Conservation (phyloP, 2,888 invertebrate species). For the Zootermopsis nevadensis region DNA sequence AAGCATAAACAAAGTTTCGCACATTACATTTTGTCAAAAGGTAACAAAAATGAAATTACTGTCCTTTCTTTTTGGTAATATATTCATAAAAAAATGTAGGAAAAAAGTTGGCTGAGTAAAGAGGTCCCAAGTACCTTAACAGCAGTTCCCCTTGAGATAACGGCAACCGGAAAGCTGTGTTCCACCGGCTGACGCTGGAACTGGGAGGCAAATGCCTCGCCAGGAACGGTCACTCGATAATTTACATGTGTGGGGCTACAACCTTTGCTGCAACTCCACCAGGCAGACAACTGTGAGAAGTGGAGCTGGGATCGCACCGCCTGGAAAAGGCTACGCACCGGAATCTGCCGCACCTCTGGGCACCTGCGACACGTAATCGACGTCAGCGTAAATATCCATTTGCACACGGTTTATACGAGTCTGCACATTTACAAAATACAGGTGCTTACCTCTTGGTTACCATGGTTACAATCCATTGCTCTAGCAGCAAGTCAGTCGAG, state of each 20-base stretch:
- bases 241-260: slow-evolving; percentile 65
- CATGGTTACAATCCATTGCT: slow-evolving; percentile 84
- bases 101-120: not conserved
- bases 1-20: not conserved
- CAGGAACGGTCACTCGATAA: slow-evolving; percentile 77
- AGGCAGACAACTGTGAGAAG: slow-evolving; percentile 96
- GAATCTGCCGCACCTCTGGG: slow-evolving; percentile 57
- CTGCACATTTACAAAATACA: not conserved
- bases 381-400: no score
- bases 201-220: slow-evolving; percentile 71
- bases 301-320: slow-evolving; percentile 95
- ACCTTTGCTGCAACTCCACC: slow-evolving; percentile 72
- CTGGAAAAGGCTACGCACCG: slow-evolving; percentile 81
- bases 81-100: not conserved
- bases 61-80: not conserved
- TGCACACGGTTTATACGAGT: no score
- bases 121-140: slow-evolving; percentile 70
- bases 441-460: slow-evolving; percentile 68
- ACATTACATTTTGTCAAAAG: no score
- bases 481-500: slow-evolving; percentile 72
- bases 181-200: slow-evolving; percentile 67
- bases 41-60: not conserved
- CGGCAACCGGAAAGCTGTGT: slow-evolving; percentile 79
- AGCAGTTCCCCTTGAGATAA: slow-evolving; percentile 72
- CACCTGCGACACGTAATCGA: not conserved